Conservation (phyloP, 2,888 invertebrate species). For the Caenorhabditis sp. region DNA sequence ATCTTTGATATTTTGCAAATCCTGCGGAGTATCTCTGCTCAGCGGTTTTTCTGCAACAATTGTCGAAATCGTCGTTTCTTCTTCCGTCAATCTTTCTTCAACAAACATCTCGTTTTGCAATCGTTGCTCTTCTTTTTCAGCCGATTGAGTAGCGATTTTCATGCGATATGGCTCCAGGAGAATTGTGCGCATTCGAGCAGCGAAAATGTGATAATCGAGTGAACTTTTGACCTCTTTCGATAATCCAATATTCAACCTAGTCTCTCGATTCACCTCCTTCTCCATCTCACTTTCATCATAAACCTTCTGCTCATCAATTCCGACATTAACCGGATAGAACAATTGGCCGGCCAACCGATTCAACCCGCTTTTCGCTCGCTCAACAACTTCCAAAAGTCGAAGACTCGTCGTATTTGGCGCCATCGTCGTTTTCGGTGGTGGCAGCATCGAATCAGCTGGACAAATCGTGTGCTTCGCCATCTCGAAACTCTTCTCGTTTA, state of each 20-base stretch:
- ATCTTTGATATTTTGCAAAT: neutral
- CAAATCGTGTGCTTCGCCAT: neutral
- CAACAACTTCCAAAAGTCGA: constrained; percentile 7
- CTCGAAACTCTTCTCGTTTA: neutral
- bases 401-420: constrained; percentile 17
- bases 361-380: constrained; percentile 24
- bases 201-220: constrained; percentile 13
- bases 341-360: constrained; percentile 21
- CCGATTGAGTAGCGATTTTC: constrained; percentile 16
- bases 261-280: constrained; percentile 9
- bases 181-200: constrained; percentile 30
- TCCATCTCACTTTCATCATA: constrained; percentile 8
- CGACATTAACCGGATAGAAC: constrained; percentile 27
- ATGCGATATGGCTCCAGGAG: constrained; percentile 41
- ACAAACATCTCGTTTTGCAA: constrained; percentile 10
- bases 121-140: constrained; percentile 17
- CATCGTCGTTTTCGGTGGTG: constrained; percentile 19
- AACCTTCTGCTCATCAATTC: constrained; percentile 12
- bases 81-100: constrained; percentile 15
- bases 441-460: neutral
- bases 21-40: neutral
- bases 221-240: constrained; percentile 7
- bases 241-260: constrained; percentile 25
- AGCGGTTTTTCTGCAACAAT: neutral
- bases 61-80: constrained; percentile 8